phyloP scores from a whole-genome alignment of 30 jellyfish, hydroid and myxozoan genomes.

The Rhopilema esculentum region DNA sequence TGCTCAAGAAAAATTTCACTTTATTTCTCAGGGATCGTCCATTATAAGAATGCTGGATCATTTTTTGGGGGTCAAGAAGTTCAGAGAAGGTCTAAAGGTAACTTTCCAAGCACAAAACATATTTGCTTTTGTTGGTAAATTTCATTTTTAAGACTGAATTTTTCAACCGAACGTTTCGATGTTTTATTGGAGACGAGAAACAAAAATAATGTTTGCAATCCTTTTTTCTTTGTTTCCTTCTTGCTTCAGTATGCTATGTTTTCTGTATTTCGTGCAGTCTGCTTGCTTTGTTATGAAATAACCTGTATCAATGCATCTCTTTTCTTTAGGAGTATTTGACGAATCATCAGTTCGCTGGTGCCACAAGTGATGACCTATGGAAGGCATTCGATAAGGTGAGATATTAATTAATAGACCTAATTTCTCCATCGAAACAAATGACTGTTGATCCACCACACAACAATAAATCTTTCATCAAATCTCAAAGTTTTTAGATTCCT shows the following conservation, averaged over 20 bases:
- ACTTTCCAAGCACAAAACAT: not conserved
- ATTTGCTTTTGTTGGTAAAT: not conserved
- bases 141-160: not conserved
- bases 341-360: conserved; percentile 60
- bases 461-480: no score
- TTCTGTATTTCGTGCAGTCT: no score
- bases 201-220: not conserved
- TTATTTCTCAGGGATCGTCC: conserved; percentile 80
- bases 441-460: no score
- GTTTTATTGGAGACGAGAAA: not conserved
- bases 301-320: not conserved
- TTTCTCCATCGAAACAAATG: no score
- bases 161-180: not conserved
- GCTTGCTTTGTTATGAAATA: no score
- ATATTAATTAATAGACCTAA: no score
- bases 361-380: conserved; percentile 88
- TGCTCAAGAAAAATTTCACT: no score
- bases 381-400: conserved; percentile 76
- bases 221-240: not conserved
- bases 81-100: conserved; percentile 80
- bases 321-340: conserved; percentile 64
- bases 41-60: conserved; percentile 91
- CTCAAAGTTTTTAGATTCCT: no score
- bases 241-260: not conserved
- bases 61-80: conserved; percentile 68